phyloP scores from a whole-genome alignment of 2,888 invertebrate species.

The Drosophila subquinaria region DNA sequence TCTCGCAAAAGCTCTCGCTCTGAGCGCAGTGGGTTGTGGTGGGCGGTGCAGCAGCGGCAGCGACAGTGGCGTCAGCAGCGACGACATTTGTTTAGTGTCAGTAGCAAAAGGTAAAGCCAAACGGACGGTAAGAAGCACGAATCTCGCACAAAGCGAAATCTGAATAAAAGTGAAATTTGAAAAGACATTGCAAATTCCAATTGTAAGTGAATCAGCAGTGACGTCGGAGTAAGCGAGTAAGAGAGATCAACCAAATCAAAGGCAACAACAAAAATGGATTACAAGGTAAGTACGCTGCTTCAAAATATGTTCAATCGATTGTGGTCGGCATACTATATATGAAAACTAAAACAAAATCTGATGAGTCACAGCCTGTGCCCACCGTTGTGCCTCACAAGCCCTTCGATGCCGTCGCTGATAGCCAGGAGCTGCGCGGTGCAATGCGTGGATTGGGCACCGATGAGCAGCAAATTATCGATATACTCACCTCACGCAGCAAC shows the following conservation, averaged over 20 bases:
- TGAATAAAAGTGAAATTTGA: not conserved
- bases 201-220: conserved; percentile 8
- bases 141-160: conserved; percentile 8
- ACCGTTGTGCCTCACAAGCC: conserved; percentile 87
- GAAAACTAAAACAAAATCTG: not conserved
- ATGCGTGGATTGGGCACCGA: conserved; percentile 93
- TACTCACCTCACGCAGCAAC: conserved; percentile 90
- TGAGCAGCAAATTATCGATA: conserved; percentile 91
- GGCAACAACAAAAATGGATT: conserved; percentile 59
- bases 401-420: conserved; percentile 89
- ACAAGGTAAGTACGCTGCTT: conserved; percentile 57
- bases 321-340: not conserved
- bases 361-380: conserved; percentile 84
- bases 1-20: conserved; percentile 16
- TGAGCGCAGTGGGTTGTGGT: not conserved
- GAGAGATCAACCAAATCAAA: not conserved
- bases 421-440: conserved; percentile 88
- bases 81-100: conserved; percentile 29
- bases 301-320: conserved; percentile 45
- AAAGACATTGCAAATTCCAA: conserved; percentile 16
- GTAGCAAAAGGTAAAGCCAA: conserved; percentile 40
- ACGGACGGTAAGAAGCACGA: conserved; percentile 14
- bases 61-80: not conserved
- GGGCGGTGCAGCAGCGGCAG: not conserved
- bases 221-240: not conserved